phyloP scores from a whole-genome alignment of 2,113 vertebrate species.

The Ceuthmochares aereus region DNA sequence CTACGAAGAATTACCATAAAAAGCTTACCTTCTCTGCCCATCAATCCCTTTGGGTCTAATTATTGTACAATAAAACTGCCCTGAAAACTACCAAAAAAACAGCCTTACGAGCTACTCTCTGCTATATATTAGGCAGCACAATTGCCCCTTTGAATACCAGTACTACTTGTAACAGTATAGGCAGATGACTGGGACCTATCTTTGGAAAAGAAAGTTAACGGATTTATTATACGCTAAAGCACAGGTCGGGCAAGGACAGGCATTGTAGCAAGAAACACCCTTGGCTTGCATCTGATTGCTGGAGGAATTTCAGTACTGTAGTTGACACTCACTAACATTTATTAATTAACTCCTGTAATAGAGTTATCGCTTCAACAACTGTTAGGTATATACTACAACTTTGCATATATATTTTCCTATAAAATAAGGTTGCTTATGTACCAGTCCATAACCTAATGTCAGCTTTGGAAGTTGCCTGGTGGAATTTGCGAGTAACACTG shows the following conservation, averaged over 20 bases:
- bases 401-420: not conserved
- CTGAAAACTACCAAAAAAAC: not conserved
- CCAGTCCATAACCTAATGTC: not conserved
- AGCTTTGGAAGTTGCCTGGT: not conserved
- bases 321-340: constrained; percentile 20
- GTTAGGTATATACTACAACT: not conserved
- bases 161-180: not conserved
- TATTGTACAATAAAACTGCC: not conserved
- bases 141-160: not conserved
- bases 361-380: not conserved
- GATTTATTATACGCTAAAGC: not conserved
- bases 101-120: not conserved
- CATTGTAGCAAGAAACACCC: not conserved
- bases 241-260: not conserved
- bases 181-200: not conserved
- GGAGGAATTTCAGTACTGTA: constrained; percentile 7
- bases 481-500: not conserved
- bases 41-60: not conserved
- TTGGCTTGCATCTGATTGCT: not conserved
- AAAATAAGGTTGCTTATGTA: not conserved
- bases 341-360: not conserved
- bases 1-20: not conserved
- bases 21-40: not conserved
- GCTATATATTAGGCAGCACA: not conserved
- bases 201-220: not conserved